Conservation (phyloP, 2,113 vertebrate species). For the Elephas maximus region DNA sequence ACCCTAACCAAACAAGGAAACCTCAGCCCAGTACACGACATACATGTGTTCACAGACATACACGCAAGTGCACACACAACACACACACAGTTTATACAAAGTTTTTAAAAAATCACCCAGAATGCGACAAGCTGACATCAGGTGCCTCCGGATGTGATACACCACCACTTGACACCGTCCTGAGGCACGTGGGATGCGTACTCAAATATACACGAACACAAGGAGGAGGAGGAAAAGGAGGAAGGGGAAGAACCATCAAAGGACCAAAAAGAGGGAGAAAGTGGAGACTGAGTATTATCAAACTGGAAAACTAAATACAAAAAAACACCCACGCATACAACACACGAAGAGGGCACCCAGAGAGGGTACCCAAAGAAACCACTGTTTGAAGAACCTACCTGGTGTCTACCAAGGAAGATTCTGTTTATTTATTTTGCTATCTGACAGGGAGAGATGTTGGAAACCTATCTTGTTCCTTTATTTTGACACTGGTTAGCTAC, state of each 20-base stretch:
- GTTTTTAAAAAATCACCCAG: no score
- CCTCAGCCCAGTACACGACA: not conserved
- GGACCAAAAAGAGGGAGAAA: not conserved
- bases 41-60: not conserved
- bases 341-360: no score
- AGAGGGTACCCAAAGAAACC: rapidly evolving
- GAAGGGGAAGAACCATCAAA: no score
- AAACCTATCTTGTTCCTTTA: not conserved
- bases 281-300: rapidly evolving
- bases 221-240: not conserved
- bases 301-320: no score
- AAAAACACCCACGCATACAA: not conserved
- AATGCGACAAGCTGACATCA: not conserved
- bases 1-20: not conserved
- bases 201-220: no score
- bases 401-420: not conserved
- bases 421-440: rapidly evolving
- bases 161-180: no score
- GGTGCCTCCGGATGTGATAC: no score
- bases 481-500: not conserved
- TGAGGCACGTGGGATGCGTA: rapidly evolving
- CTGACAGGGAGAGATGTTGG: rapidly evolving
- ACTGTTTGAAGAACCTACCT: rapidly evolving
- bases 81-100: not conserved
- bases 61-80: not conserved